Evolutionary conservation across 37 sponge, comb jelly and placozoan species (phyloP), one percentile per base, ranked within the genome.

Genomic region (Eunapius fragilis): DNA sequence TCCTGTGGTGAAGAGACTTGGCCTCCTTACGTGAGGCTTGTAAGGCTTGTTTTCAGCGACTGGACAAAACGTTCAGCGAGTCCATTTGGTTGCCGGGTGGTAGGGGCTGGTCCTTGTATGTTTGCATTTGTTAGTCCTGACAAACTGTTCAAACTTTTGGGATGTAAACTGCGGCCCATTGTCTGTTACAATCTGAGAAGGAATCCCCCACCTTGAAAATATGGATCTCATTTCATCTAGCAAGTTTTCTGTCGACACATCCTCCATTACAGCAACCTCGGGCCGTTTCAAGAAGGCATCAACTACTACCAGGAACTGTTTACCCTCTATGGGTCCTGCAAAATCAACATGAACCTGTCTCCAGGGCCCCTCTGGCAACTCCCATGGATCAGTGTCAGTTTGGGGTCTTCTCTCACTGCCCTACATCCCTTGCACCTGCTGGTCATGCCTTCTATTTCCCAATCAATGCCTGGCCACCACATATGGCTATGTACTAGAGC

Each of bases 121-220:
- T 9, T 36, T 31, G 35, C 86, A 93, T 7, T 75, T 3, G 58
- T 89, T 90, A 5, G 9, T 41, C 49, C 41, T 82, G 72, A 27
- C 84, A 89, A 86, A 24, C 73, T 11, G n/a, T 11, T 31, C n/a
- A 77, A 76, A 93, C 2, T 24, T 38, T 12, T 67, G 41, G 32
- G 90, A 75, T 34, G 71, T 35, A 68, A 68, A 93, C 71, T 93
- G 90, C 17, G 94, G 94, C 35, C 90, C 94, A 89, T 93, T 93
- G 47, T 89, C 94, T 37, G 80, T 74, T 72, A 87, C 9, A 72
- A 69, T 7, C 84, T 86, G 17, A 47, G 78, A 75, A 31, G 89
- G 94, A 30, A 94, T 90, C 3, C 91, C 91, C 80, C 84, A 80
- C 25, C 88, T 71, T 27, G 94, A 82, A 86, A 90, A 94, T 14